Base-by-base conservation (phyloP, 2,888 invertebrate species). In the Atherix ibis region DNA sequence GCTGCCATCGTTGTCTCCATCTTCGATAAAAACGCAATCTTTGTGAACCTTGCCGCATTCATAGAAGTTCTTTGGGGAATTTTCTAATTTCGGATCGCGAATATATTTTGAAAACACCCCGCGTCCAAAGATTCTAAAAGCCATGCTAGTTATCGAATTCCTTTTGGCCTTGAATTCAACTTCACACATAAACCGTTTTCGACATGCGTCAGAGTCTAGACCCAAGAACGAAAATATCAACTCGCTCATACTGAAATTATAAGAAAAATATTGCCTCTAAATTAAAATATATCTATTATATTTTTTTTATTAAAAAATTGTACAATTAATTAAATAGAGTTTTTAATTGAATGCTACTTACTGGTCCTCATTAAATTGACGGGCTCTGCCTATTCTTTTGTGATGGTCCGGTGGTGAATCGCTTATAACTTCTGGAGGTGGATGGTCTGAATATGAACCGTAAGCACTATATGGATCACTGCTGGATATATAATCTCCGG, bases 111-210 rank as follows among this genome's bases (percentile, higher is more conserved):
- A 48, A 38, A 60, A 58, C 39, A 59, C 48, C 5, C 53, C 53
- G 8, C 49, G 52, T 3, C 58, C 58, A n/a, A 61, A 46, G 18
- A 61, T 48, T 12, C 56, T 52, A 41, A 58, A 58, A 5, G 54
- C 56, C 51, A 60, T 53, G 36, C 51, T 47, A 3, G 54, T 54
- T 26, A 60, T 31, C 8, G 60, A 51, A 49, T 57, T 62, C 6
- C 47, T 40, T 37, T 56, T 56, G 2, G 64, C 56, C 18, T 55
- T 58, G 40, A 59, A 63, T 41, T 67, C 63, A 46, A 64, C 60
- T 52, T 66, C 64, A 39, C 68, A 68, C 6, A 67, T 55, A 43
- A 68, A 66, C 37, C 64, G 61, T 39, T 56, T 62, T 40, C 61
- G 64, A 37, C 68, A 68, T 5, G 56, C 54, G 6, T 49, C 48